phyloP scores from a whole-genome alignment of 2,113 vertebrate species.

The Grus americana region DNA sequence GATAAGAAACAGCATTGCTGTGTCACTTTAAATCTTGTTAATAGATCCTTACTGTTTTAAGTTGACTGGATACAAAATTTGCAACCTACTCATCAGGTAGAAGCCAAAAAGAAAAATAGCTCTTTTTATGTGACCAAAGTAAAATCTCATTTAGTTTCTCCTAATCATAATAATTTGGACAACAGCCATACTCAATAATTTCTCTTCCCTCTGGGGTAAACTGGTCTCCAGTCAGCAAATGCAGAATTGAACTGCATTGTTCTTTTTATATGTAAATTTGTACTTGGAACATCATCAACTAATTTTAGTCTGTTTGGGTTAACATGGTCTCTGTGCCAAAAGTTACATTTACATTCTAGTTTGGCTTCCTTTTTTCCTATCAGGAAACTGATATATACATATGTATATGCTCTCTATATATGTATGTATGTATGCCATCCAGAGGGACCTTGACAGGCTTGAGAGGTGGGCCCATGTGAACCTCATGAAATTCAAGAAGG shows the following conservation, averaged over 20 bases:
- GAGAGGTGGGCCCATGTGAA: too few relatives aligned
- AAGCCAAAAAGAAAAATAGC: neutral
- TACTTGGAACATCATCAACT: conserved; percentile 62
- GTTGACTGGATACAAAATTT: neutral
- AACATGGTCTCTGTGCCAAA: conserved; percentile 48
- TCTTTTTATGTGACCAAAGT: neutral
- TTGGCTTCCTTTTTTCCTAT: conserved; percentile 22
- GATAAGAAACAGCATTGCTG: neutral
- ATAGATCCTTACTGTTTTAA: neutral
- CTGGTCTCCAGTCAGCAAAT: neutral
- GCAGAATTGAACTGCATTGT: conserved; percentile 14
- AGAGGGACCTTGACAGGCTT: too few relatives aligned
- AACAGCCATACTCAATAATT: neutral
- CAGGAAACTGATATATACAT: neutral
- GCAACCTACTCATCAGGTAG: neutral
- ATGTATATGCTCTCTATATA: too few relatives aligned
- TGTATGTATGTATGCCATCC: neutral
- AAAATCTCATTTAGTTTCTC: neutral
- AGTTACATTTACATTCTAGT: conserved; percentile 58
- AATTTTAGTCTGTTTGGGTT: conserved; percentile 60
- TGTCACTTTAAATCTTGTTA: neutral
- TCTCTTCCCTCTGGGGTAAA: neutral
- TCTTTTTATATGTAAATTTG: conserved; percentile 57
- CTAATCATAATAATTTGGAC: conserved; percentile 39
- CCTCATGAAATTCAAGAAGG: too few relatives aligned